phyloP scores from a whole-genome alignment of 2,113 vertebrate genomes.

The Coptodon rendalli region DNA sequence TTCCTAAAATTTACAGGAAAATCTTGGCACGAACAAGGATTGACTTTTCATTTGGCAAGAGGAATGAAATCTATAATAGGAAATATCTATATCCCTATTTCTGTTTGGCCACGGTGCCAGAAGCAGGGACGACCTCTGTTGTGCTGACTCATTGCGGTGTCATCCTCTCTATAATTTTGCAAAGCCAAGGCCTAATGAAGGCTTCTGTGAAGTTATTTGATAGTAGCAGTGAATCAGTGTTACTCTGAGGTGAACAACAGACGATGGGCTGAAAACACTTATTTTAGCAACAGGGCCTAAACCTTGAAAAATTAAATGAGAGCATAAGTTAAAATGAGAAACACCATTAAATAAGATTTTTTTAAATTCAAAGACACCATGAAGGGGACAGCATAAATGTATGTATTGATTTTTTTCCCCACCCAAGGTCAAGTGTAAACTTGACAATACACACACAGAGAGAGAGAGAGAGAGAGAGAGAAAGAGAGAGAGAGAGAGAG shows the following conservation, averaged over 20 bases:
- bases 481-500: neutral
- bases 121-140: neutral
- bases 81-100: conserved; percentile 55
- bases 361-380: neutral
- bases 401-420: neutral
- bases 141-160: conserved; percentile 32
- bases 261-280: neutral
- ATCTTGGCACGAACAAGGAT: neutral
- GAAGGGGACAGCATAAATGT: neutral
- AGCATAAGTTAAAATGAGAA: neutral
- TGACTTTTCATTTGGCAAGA: conserved; percentile 12
- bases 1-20: neutral
- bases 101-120: neutral
- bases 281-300: neutral
- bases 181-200: neutral
- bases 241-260: neutral
- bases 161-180: neutral
- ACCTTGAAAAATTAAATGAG: neutral
- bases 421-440: neutral
- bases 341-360: neutral
- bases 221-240: neutral
- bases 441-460: neutral
- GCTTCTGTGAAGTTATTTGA: neutral
- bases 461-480: neutral
- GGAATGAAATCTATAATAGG: conserved; percentile 50